These are phyloP conservation scores for Saccostrea echinata DNA, from an alignment of 1,140 invertebrate species.

Conservation along the genomic window DNA sequence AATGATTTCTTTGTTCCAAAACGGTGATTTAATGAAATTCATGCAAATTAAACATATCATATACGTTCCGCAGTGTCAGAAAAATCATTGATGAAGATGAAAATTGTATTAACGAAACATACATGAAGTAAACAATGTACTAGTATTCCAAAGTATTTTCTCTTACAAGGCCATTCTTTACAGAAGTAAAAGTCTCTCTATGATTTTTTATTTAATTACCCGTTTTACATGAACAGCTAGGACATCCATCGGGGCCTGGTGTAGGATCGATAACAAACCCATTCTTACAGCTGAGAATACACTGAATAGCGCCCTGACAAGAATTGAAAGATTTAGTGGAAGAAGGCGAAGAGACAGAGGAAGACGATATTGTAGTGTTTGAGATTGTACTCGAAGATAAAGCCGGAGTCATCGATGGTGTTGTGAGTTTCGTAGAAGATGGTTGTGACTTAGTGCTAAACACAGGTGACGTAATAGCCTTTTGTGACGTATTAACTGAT, in stretches of 20 bases:
- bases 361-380: neutral
- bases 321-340: neutral
- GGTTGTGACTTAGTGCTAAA: neutral
- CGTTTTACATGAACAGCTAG: neutral
- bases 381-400: neutral
- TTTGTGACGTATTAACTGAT: too few species aligned
- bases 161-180: too few species aligned
- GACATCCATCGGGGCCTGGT: neutral
- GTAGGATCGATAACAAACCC: constrained; percentile 9
- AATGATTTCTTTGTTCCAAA: too few species aligned
- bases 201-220: neutral
- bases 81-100: too few species aligned
- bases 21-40: too few species aligned
- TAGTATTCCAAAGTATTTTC: too few species aligned
- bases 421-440: neutral
- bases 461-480: too few species aligned
- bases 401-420: neutral
- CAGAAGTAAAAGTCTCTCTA: too few species aligned
- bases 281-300: neutral
- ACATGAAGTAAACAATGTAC: too few species aligned
- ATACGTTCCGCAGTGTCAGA: too few species aligned
- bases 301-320: neutral
- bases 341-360: neutral
- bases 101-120: too few species aligned
- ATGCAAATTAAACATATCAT: too few species aligned